Conservation (phyloP, 2,888 invertebrate genomes). For the Dryadula phaetusa region DNA sequence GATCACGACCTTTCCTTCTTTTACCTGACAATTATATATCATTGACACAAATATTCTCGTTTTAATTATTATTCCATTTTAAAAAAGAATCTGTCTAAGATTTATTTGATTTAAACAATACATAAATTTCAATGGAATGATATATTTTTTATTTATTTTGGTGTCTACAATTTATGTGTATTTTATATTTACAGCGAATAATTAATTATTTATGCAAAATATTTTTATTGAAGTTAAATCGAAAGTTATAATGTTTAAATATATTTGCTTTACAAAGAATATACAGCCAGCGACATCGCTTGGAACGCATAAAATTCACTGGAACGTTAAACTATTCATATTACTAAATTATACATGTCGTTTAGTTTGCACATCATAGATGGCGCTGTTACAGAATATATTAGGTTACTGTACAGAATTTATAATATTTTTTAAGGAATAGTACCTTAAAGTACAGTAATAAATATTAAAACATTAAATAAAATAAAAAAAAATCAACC, state of each 20-base stretch:
- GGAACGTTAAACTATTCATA: background rate
- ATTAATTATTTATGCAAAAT: background rate
- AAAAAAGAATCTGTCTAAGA: background rate
- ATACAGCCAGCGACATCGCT: constrained; percentile 1
- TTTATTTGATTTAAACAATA: too few species aligned
- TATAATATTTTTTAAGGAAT: too few species aligned
- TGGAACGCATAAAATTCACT: background rate
- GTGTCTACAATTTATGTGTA: too few species aligned
- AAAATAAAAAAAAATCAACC: too few species aligned
- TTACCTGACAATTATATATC: background rate
- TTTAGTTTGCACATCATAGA: background rate
- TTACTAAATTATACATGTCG: background rate
- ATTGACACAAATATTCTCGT: background rate
- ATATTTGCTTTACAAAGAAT: background rate
- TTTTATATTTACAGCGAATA: background rate
- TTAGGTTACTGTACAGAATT: background rate
- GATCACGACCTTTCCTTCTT: constrained; percentile 55
- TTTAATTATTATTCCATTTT: background rate
- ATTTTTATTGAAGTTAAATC: background rate
- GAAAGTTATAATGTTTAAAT: background rate
- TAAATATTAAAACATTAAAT: too few species aligned
- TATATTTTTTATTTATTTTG: too few species aligned
- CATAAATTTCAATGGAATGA: too few species aligned
- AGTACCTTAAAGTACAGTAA: too few species aligned
- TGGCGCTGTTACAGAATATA: background rate